Evolutionary conservation across 1,140 invertebrate species (phyloP).

Genomic region (Bursaphelenchus mucronatus): DNA sequence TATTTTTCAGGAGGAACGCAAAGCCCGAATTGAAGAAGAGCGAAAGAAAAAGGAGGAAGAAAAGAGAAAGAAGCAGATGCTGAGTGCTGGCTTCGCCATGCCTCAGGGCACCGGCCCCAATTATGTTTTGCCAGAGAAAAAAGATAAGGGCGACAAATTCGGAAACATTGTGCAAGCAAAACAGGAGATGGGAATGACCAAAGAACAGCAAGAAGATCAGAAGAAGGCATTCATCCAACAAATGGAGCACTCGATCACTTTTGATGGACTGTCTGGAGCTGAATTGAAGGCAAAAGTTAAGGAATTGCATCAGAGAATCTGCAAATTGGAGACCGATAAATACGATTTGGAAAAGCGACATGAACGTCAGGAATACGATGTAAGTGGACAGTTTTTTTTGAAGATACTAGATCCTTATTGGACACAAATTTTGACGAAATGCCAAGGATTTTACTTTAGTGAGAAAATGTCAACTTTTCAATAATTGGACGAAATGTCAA

Average conservation of each 20-base stretch:
- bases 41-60: constrained; percentile 51
- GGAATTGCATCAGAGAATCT: constrained; percentile 81
- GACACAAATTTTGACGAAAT: neutral
- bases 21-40: constrained; percentile 45
- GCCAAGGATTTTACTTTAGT: too few relatives aligned
- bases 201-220: constrained; percentile 53
- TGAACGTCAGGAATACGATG: constrained; percentile 98
- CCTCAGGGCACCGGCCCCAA: constrained; percentile 49
- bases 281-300: constrained; percentile 59
- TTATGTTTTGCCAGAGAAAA: constrained; percentile 56
- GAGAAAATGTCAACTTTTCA: too few relatives aligned
- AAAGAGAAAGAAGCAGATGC: constrained; percentile 36
- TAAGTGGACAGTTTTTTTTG: constrained; percentile 66
- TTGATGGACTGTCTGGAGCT: constrained; percentile 45
- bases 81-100: constrained; percentile 32
- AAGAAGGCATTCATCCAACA: constrained; percentile 7
- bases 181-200: constrained; percentile 55
- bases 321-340: constrained; percentile 96
- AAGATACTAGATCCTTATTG: constrained; percentile 18
- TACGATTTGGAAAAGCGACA: constrained; percentile 99
- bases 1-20: constrained; percentile 48
- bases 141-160: constrained; percentile 56
- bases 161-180: constrained; percentile 59
- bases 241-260: constrained; percentile 46
- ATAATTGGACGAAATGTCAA: neutral